Base-by-base conservation (phyloP, 2,797 vertebrate genomes). In the Aplochiton taeniatus region DNA sequence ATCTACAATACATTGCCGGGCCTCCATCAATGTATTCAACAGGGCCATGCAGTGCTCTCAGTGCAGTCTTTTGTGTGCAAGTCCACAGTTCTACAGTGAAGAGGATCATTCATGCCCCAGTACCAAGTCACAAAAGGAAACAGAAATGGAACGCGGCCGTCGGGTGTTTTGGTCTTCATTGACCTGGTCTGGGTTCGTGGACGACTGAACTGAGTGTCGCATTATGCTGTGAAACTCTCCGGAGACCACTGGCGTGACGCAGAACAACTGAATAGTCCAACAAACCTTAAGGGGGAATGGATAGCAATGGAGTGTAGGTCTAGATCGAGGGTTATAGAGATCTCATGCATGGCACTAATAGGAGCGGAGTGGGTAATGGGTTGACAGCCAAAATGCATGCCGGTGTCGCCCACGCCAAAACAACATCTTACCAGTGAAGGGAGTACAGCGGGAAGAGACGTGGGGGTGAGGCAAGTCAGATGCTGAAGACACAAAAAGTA, bases 51-150 rank as follows among this genome's bases (percentile, higher is more conserved):
- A 63, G 50, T 67, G 73, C 70, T 83, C 74, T 81, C 58, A 72
- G 18, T 4, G 53, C 18, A 11, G 82, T 68, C 73, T 70, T 83
- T 79, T 75, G 78, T 82, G 72, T 70, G 73, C 31, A 31, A 31
- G 31, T 31, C 6, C 31, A 31, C 31, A 72, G 78, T 71, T 84
- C 77, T 75, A 61, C 68, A 47, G 11, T 84, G 66, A 81, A 80
- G 68, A 78, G 69, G 76, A 83, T 86, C 84, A 85, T 74, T 76
- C 77, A 79, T 69, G 79, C 80, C 70, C 81, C 58, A 53, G 73
- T 70, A 47, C 53, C 41, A 71, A 61, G 78, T 64, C 64, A 81
- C 72, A 81, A 83, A 86, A 56, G 66, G 70, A 83, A 84, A 77
- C 52, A 19, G 68, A 84, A 63, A 77, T 72, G 58, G 13, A 58